Evolutionary conservation across 2,113 vertebrate species (phyloP).

Genomic region (Cairina moschata): DNA sequence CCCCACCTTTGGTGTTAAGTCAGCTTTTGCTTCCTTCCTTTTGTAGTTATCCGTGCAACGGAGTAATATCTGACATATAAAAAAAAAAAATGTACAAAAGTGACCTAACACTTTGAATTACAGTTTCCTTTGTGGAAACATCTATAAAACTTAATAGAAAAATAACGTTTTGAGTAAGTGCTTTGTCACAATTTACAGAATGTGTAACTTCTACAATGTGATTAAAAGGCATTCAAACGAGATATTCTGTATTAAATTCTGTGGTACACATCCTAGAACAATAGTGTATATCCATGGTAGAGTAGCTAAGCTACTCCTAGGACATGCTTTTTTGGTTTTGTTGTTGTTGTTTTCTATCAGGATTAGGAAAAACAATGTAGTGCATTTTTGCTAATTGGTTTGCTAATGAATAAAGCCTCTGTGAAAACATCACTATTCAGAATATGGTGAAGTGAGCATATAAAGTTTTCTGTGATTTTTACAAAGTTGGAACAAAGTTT

Average conservation of each 20-base stretch:
- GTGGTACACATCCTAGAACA: not conserved
- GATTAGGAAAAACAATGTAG: not conserved
- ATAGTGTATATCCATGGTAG: not conserved
- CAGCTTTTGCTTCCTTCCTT: conserved; percentile 12
- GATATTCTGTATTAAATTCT: not conserved
- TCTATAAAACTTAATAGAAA: not conserved
- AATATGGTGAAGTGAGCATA: not conserved
- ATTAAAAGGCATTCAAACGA: not conserved
- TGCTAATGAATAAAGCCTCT: not conserved
- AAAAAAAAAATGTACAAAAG: not conserved
- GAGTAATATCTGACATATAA: not conserved
- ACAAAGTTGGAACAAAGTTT: not conserved
- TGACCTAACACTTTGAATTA: conserved; percentile 1
- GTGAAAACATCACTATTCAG: not conserved
- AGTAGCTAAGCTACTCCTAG: not conserved
- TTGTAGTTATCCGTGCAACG: not conserved
- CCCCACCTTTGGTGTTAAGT: not conserved
- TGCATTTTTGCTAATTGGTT: not conserved
- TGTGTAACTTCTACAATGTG: not conserved
- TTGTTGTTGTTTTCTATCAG: not conserved
- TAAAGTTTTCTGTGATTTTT: not conserved
- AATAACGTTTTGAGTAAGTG: not conserved
- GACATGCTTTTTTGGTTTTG: not conserved
- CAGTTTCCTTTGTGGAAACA: conserved; percentile 29
- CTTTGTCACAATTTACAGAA: not conserved